phyloP scores from a whole-genome alignment of 2,113 vertebrate species.

The Alaudala cheleensis region DNA sequence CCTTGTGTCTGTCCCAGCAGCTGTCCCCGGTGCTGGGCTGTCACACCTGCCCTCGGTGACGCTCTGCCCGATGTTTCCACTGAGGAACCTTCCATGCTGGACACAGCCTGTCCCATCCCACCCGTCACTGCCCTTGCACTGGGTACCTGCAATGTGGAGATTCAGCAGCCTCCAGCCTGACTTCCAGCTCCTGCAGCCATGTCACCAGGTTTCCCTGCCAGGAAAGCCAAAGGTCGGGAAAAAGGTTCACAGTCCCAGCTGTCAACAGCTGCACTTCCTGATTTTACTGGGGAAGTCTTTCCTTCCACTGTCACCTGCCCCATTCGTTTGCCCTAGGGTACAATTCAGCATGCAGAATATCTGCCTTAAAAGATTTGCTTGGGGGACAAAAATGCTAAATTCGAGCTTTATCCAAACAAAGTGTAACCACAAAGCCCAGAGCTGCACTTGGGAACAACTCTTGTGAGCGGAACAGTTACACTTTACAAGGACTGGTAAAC shows the following conservation, averaged over 20 bases:
- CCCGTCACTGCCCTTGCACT: background rate
- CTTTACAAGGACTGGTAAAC: background rate
- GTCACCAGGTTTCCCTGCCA: background rate
- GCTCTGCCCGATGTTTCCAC: rapidly evolving
- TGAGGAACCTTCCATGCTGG: background rate
- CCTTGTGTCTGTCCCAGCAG: background rate
- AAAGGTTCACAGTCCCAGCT: background rate
- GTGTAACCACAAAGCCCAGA: background rate
- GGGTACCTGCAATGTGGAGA: rapidly evolving
- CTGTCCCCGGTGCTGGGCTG: background rate
- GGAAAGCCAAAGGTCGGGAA: background rate
- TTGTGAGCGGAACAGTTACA: rapidly evolving
- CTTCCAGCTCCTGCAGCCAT: background rate
- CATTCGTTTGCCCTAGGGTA: rapidly evolving
- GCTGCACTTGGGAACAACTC: background rate
- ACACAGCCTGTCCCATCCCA: rapidly evolving
- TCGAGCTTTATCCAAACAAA: background rate
- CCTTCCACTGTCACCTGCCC: background rate
- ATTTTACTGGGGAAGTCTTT: background rate
- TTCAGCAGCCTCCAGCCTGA: background rate
- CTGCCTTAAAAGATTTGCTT: background rate
- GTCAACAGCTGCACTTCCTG: background rate
- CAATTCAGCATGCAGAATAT: background rate
- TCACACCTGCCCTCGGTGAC: rapidly evolving
- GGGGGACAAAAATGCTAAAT: background rate